These are phyloP conservation scores for Zaprionus nigranus DNA, from an alignment of 1,140 invertebrate species.

Conservation along the genomic window DNA sequence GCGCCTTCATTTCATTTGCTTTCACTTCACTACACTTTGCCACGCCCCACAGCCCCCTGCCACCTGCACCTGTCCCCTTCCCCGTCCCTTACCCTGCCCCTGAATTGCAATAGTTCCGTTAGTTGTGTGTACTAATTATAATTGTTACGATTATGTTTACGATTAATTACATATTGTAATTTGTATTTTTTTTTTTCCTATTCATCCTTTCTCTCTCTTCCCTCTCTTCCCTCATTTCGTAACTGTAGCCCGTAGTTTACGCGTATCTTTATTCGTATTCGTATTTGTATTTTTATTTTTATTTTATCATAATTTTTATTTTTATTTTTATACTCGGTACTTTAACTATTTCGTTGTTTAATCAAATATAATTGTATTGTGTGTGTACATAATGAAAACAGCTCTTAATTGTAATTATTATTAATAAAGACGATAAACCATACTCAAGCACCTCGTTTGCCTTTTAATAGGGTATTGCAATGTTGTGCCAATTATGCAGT, in stretches of 20 bases:
- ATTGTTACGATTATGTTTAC: constrained; percentile 44
- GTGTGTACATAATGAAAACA: constrained; percentile 67
- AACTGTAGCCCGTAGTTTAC: constrained; percentile 59
- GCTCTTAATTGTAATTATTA: constrained; percentile 74
- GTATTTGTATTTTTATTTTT: constrained; percentile 41
- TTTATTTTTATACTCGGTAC: constrained; percentile 42
- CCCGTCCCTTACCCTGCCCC: neutral
- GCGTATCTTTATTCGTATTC: constrained; percentile 35
- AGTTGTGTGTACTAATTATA: constrained; percentile 52
- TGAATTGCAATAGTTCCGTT: constrained; percentile 46
- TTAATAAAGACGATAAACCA: constrained; percentile 61
- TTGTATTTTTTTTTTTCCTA: constrained; percentile 34
- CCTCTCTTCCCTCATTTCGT: neutral
- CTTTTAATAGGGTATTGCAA: no score
- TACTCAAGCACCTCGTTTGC: neutral
- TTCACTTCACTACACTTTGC: neutral
- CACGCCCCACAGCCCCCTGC: neutral
- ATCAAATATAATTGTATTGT: constrained; percentile 72
- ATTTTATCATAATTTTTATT: constrained; percentile 33
- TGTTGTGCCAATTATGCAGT: no score
- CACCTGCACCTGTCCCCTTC: neutral
- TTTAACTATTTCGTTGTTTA: constrained; percentile 67
- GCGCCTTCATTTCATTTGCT: constrained; percentile 6
- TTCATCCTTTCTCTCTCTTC: constrained; percentile 36
- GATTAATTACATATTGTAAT: constrained; percentile 30